Evolutionary conservation across 2,797 vertebrate genomes (phyloP), one percentile per base, ranked within the genome.

Genomic region (Thaleichthys pacificus): DNA sequence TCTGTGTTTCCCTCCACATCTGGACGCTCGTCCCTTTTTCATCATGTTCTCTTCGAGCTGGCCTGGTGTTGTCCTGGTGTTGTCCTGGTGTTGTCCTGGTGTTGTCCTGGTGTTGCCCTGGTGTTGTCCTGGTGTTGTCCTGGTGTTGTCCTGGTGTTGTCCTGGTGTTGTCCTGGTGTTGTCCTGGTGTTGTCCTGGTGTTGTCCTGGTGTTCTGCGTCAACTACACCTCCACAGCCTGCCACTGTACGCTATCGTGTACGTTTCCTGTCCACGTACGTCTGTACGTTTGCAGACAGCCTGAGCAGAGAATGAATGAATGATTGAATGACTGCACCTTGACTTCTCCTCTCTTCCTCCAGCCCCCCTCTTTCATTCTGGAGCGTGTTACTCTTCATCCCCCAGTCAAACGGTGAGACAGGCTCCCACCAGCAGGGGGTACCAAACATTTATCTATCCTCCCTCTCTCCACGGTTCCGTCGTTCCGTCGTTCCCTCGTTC

Each of bases 371-470:
- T n/a, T 58, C 19, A 51, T 61, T 72, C 47, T 56, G n/a, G 49
- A 22, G 66, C 67, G 30, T 56, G 51, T 66, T 42, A 38, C 28
- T 70, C 78, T 80, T 69, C 61, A 65, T 80, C 69, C 76, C 57
- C 70, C 22, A 26, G 22, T 61, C 3, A 26, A 15, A 5, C 77
- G 80, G 79, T 75, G 72, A 85, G 82, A 80, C 86, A 84, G 79
- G 72, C 68, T 81, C 66, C 86, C 85, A 90, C 90, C 90, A 91
- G 88, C 88, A 91, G 88, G 86, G 88, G 89, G 90, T 91, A 91
- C 88, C 85, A 90, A 82, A 90, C 85, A 85, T 90, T 89, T 86
- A 87, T 85, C 84, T 88, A 87, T 90, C 72, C 58, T 67, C 61
- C 71, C 68, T 74, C 74, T 58, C 11, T 74, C 72, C 57, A 15